Conservation (phyloP, 1,140 invertebrate species). For the Apis florea region DNA sequence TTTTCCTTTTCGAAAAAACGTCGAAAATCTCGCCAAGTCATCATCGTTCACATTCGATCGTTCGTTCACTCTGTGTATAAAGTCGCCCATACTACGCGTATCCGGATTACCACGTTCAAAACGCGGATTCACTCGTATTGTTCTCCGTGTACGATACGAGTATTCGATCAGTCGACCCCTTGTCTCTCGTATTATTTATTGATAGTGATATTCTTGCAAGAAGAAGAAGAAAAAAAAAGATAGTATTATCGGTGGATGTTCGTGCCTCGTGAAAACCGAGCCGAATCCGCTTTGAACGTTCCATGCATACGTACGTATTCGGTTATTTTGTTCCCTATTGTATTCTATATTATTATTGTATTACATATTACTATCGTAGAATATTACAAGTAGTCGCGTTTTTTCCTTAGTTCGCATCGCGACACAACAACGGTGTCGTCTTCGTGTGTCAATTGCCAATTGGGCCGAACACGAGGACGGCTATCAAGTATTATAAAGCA, state of each 20-base stretch:
- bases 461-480: constrained; percentile 21
- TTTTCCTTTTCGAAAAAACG: background rate
- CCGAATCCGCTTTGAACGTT: background rate
- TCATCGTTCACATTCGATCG: constrained; percentile 57
- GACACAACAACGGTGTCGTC: constrained; percentile 23
- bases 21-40: constrained; percentile 28
- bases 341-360: constrained; percentile 48
- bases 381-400: constrained; percentile 5
- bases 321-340: constrained; percentile 35
- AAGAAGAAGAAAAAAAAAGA: no score
- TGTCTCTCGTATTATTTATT: constrained; percentile 32
- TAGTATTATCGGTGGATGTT: constrained; percentile 19
- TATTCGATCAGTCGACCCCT: background rate
- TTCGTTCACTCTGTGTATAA: constrained; percentile 69
- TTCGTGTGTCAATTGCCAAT: constrained; percentile 17
- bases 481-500: constrained; percentile 40
- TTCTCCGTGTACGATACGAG: no score
- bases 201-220: background rate
- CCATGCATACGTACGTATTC: constrained; percentile 12
- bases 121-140: background rate
- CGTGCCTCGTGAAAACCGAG: background rate
- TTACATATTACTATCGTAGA: constrained; percentile 40
- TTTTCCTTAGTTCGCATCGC: constrained; percentile 31
- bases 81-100: constrained; percentile 59
- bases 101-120: background rate